phyloP scores from a whole-genome alignment of 2,113 vertebrate species.

The Rhinoderma darwinii region DNA sequence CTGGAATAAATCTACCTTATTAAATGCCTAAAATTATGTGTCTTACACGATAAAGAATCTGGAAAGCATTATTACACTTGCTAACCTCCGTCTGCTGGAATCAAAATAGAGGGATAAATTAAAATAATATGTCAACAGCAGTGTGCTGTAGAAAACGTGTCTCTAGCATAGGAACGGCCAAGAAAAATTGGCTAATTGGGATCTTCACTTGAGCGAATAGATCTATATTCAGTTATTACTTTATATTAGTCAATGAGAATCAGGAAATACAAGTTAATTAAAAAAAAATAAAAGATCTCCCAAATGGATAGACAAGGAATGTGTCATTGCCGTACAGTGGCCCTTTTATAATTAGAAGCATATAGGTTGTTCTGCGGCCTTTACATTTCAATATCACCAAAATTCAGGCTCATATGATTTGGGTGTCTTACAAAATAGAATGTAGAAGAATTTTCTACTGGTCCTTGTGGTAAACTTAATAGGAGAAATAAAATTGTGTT shows the following conservation, averaged over 20 bases:
- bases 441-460: neutral
- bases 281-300: conserved; percentile 57
- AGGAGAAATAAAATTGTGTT: no score
- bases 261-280: conserved; percentile 57
- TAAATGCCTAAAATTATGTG: conserved; percentile 88
- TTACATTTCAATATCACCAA: neutral
- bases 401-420: no score
- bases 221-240: conserved; percentile 70
- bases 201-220: conserved; percentile 70
- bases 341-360: neutral
- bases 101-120: conserved; percentile 85
- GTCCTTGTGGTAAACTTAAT: neutral
- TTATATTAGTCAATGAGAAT: conserved; percentile 66
- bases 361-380: neutral
- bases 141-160: conserved; percentile 72
- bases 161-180: conserved; percentile 73
- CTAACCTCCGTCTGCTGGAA: conserved; percentile 80
- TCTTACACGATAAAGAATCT: conserved; percentile 87
- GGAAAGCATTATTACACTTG: conserved; percentile 82
- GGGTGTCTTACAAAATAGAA: neutral
- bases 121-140: conserved; percentile 87
- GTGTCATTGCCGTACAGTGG: neutral
- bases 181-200: conserved; percentile 85
- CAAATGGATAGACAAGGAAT: conserved; percentile 38
- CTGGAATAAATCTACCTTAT: conserved; percentile 89